Evolutionary conservation across 30 jellyfish, hydroid and myxozoan genomes (phyloP), one percentile per base, ranked within the genome.

Genomic region (Hydractinia echinata): DNA sequence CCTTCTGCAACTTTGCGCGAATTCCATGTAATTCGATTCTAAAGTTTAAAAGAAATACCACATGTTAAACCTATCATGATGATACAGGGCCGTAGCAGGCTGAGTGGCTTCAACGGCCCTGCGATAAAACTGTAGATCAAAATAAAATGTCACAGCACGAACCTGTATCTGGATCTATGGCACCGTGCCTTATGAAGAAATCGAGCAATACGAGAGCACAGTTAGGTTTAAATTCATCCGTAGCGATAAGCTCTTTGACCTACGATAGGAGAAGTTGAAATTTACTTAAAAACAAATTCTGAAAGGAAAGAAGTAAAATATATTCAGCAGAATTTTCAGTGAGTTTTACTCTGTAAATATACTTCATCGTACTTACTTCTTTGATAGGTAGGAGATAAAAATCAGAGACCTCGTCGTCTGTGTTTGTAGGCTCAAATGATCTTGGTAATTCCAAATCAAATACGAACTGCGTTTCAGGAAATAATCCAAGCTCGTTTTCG

Each of bases 181-280:
- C 79, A 5, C 97, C 97, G 77, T 91, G 97, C 14, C 97, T 92
- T 53, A 91, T 85, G 13, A 91, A 85, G 74, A 91, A 91, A 79
- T 91, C 97, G 55, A 91, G 83, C 61, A 91, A 61, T 16, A 91
- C 91, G n/a, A 91, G 76, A 9, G 97, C 95, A 83, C 91, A 91
- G 79, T 91, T 91, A 48, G 97, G 97, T 54, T 91, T 91, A 85
- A 91, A 91, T 54, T 86, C 95, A 50, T 86, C 87, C 3, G 95
- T 85, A 44, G 95, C 92, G 7, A 91, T 85, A 79, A 82, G 80
- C 13, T 82, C 85, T 76, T 91, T 91, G 39, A 91, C 95, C 97
- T 91, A 11, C 50, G 66, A 77, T 76, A 61, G 44, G 61, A 53
- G n/a, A 19, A 67, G 72, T 68, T 44, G 13, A 71, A 51, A 60